Conservation (phyloP, 30 jellyfish, hydroid and myxozoan genomes). For the Nemopilema nomurai region DNA sequence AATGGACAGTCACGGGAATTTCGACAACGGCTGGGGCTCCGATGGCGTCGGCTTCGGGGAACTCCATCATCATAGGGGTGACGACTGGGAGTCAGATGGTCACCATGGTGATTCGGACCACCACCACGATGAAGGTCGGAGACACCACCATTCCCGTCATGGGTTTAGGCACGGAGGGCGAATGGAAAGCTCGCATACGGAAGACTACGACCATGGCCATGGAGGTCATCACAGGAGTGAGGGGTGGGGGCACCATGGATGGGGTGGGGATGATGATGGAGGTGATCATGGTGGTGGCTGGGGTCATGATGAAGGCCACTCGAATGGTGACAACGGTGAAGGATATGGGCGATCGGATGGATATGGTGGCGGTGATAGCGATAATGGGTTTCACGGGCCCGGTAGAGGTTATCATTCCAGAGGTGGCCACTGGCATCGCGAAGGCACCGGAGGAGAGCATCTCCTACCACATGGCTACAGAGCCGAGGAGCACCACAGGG, state of each 20-base stretch:
- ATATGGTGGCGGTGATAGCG: conserved; percentile 9
- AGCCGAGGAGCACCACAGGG: conserved; percentile 60
- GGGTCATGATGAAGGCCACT: not conserved
- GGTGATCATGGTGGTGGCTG: conserved; percentile 24
- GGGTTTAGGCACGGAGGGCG: conserved; percentile 63
- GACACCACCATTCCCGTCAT: conserved; percentile 46
- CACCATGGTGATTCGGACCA: conserved; percentile 36
- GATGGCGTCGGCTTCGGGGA: conserved; percentile 65
- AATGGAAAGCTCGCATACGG: conserved; percentile 49
- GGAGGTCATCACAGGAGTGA: conserved; percentile 32
- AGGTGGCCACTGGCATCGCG: conserved; percentile 58
- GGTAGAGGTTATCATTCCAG: conserved; percentile 18
- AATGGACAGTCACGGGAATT: conserved; percentile 47
- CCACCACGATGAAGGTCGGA: conserved; percentile 16
- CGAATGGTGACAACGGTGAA: too few species aligned
- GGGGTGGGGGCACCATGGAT: conserved; percentile 46
- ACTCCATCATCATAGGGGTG: conserved; percentile 30
- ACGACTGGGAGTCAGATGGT: conserved; percentile 42
- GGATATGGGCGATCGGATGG: conserved; percentile 10
- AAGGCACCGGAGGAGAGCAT: conserved; percentile 71
- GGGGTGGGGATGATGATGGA: conserved; percentile 22
- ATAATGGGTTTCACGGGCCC: not conserved
- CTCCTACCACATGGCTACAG: conserved; percentile 58
- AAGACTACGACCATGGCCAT: conserved; percentile 42
- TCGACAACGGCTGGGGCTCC: conserved; percentile 71